Evolutionary conservation across 2,113 vertebrate species (phyloP).

Genomic region (Malurus cyaneus): DNA sequence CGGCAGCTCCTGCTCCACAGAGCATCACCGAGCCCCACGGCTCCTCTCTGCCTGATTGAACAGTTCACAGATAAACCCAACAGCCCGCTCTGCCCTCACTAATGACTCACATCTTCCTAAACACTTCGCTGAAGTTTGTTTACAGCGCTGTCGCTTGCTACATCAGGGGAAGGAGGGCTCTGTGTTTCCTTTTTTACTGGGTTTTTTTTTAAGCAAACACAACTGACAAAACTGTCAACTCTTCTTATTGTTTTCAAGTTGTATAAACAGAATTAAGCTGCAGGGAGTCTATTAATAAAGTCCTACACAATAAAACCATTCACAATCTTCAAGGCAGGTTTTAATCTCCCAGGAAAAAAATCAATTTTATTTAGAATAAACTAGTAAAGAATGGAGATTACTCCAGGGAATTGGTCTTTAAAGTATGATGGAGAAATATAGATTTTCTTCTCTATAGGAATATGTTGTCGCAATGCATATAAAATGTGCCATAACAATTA

Average conservation of each 20-base stretch:
- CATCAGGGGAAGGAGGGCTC: background rate
- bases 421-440: conserved; percentile 66
- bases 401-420: conserved; percentile 55
- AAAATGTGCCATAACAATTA: conserved; percentile 48
- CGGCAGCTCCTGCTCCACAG: background rate
- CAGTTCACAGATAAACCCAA: background rate
- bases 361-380: conserved; percentile 72
- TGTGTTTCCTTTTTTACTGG: background rate
- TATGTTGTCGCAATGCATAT: conserved; percentile 28
- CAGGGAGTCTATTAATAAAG: conserved; percentile 67
- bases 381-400: conserved; percentile 61
- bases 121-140: conserved; percentile 25
- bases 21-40: background rate
- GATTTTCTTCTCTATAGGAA: conserved; percentile 48
- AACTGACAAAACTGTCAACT: conserved; percentile 51
- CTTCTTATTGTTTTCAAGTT: conserved; percentile 58
- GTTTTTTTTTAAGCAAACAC: background rate
- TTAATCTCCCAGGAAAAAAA: conserved; percentile 66
- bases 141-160: background rate
- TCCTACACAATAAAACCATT: conserved; percentile 20
- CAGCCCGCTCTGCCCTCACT: background rate
- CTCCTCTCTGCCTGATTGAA: background rate
- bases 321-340: conserved; percentile 58
- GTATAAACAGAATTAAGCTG: conserved; percentile 58
- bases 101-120: conserved; percentile 51